Percentiles rank a stretch among this genome's conserved stretches.
phyloP scores from a whole-genome alignment of 1,140 invertebrate genomes.

The Polypedilum vanderplanki region DNA sequence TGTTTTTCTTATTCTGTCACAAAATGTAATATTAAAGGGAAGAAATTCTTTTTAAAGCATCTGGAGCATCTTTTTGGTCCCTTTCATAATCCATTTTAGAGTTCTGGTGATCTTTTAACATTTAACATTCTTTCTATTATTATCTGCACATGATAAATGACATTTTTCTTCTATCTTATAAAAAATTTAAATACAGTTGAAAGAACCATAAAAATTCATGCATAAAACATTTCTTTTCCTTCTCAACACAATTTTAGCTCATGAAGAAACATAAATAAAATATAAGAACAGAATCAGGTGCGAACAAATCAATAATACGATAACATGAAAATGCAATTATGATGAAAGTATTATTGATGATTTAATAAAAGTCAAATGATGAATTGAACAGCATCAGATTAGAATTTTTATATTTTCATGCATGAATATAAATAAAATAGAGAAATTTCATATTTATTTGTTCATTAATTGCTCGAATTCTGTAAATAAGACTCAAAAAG shows the following conservation, averaged over 20 bases:
- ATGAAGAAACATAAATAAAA: not conserved
- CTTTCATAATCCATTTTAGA: not conserved
- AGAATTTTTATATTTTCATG: not conserved
- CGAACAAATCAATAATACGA: not conserved
- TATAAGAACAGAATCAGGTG: not conserved
- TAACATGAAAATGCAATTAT: conserved; percentile 19
- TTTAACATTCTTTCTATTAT: conserved; percentile 7
- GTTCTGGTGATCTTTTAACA: conserved; percentile 6
- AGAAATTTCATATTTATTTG: not conserved
- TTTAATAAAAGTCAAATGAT: not conserved
- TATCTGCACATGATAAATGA: conserved; percentile 6
- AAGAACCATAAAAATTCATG: conserved; percentile 10
- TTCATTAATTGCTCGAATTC: no score
- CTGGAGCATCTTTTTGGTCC: not conserved
- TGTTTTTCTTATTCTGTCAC: not conserved
- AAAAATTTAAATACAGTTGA: conserved; percentile 26
- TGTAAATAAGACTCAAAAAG: no score
- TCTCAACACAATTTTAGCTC: no score
- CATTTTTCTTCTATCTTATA: not conserved
- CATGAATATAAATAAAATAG: not conserved
- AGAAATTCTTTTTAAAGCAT: not conserved
- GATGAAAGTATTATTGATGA: not conserved
- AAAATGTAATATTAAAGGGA: not conserved
- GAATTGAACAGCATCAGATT: not conserved
- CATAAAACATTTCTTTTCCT: conserved; percentile 7